Evolutionary conservation across 2,888 invertebrate species (phyloP), one percentile per base, ranked within the genome.

Genomic region (Eupithecia abbreviata): DNA sequence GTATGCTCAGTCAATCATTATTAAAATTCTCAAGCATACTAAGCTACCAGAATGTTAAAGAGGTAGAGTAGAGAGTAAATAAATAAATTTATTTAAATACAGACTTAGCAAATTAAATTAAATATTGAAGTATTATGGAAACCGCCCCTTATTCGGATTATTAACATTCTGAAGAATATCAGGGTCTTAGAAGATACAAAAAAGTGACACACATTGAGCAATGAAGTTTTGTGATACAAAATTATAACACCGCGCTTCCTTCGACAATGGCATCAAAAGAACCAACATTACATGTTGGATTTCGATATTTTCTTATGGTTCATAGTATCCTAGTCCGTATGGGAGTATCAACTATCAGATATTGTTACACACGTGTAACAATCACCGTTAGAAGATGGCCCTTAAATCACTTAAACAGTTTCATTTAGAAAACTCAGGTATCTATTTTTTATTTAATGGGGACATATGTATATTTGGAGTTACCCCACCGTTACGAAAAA

Each of bases 1-100:
- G 75, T 43, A 45, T 71, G 66, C 67, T 68, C 72, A 75, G 72
- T 75, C 75, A 72, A 72, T 72, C 55, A 43, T 74, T 70, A 71
- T 75, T 71, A 58, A 68, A 68, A 72, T 72, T 73, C 76, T 71
- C 30, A 71, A 41, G 55, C 43, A 58, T 51, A 77, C 73, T 71
- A 67, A 77, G 58, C 9, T 58, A 71, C n/a, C 73, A 42, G 67
- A 73, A 77, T 42, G 42, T 47, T 18, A 49, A 71, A 41, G 58
- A 75, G 47, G 12, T 30, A 30, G 30, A 30, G 30, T 30, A 30
- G 30, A 30, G 30, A 30, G 30, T 58, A 45, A 67, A 67, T 66
- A 30, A 71, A 71, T 62, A 15, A 18, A 65, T 69, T 68, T 58
- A n/a, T 18, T 58, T 9, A 58, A 58, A 58, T 9, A 58, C 9